phyloP scores from a whole-genome alignment of 2,113 vertebrate species.

The Piprites chloris region DNA sequence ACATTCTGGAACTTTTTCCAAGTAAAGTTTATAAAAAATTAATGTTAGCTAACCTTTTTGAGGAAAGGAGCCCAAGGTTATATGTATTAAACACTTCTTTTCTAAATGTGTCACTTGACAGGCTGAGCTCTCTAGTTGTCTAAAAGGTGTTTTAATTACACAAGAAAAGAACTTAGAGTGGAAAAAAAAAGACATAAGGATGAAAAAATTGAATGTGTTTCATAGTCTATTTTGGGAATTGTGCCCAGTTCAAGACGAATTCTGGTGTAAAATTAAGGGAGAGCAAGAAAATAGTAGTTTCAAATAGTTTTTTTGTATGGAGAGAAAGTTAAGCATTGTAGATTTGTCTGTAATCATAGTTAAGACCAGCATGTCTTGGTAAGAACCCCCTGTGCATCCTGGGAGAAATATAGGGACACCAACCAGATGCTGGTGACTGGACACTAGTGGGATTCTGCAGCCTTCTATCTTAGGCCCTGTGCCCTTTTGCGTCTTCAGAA shows the following conservation, averaged over 20 bases:
- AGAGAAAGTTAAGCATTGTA: not conserved
- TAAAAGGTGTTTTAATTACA: not conserved
- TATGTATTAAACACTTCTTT: not conserved
- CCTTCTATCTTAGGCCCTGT: not conserved
- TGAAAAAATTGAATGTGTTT: not conserved
- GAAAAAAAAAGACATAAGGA: not conserved
- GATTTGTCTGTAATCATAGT: not conserved
- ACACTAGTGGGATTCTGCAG: accelerated
- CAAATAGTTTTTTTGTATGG: not conserved
- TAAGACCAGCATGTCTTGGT: not conserved
- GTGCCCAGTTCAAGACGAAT: not conserved
- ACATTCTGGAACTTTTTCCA: not conserved
- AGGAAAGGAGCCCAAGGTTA: not conserved
- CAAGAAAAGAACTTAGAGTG: not conserved
- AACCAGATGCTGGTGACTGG: not conserved
- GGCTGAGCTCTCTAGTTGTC: not conserved
- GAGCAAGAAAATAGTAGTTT: not conserved
- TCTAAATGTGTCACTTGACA: not conserved
- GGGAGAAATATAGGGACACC: not conserved
- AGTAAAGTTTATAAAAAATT: not conserved
- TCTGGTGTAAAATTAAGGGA: not conserved
- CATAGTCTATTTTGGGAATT: not conserved
- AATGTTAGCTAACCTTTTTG: not conserved
- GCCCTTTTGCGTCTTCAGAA: not conserved
- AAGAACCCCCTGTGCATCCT: not conserved